Evolutionary conservation across 2,888 invertebrate species (phyloP), one percentile per base, ranked within the genome.

Genomic region (Acronicta leporina): DNA sequence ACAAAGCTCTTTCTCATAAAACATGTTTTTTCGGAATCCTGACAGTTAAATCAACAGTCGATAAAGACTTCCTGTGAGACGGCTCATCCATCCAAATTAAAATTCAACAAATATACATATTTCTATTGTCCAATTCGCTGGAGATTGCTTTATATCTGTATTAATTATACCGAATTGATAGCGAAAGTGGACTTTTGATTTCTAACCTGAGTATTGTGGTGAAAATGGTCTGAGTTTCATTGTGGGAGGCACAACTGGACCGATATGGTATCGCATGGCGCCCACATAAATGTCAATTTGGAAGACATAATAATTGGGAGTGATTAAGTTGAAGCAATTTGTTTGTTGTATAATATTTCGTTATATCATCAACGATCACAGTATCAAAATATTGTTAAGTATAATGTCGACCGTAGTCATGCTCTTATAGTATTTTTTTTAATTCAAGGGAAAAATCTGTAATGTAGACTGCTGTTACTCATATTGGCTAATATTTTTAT

Each of bases 101-200:
- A 64, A 75, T 63, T 59, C 67, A 60, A 53, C 46, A 57, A 58
- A 66, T 49, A 59, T n/a, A n/a, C n/a, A n/a, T 59, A 57, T 55
- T 57, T 49, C 46, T 61, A 60, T 73, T 73, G 68, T 71, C 59
- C 53, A 70, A 56, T 72, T 72, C 67, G 48, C 63, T 41, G 15
- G 54, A 55, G 49, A 49, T 51, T 48, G 51, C 45, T 59, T 65
- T 47, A 59, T 64, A 59, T 56, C 57, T 48, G 61, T 70, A 67
- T 74, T 72, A 55, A 70, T 75, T 76, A 77, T 52, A 57, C 53
- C 47, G 43, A 73, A 61, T 77, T 60, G 79, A 80, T 71, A 84
- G 86, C 83, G 91, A 92, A 91, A 92, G 90, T 86, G 68, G 73
- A 84, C 80, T 87, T 76, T 87, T 87, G 80, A 87, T 91, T 88